Evolutionary conservation across 2,113 vertebrate genomes (phyloP).

Genomic region (Tenrec ecaudatus): DNA sequence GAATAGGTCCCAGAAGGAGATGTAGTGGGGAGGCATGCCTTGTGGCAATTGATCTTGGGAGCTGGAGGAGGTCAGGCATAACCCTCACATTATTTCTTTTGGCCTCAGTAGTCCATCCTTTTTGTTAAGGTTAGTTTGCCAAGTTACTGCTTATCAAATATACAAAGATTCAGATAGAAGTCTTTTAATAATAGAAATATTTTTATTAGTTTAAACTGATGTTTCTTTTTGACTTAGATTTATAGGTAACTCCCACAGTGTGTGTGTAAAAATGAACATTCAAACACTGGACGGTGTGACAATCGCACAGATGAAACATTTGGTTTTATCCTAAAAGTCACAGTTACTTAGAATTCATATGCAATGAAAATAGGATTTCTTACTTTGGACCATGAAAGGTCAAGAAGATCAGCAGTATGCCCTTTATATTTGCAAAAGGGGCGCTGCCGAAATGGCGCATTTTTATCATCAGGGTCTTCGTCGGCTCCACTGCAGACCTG

Average conservation of each 20-base stretch:
- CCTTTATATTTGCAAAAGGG: conserved; percentile 99
- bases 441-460: conserved; percentile 94
- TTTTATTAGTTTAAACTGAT: conserved; percentile 33
- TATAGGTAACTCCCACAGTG: conserved; percentile 27
- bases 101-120: not conserved
- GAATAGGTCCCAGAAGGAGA: too few species aligned
- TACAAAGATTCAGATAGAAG: conserved; percentile 20
- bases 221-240: conserved; percentile 15
- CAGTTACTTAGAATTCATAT: conserved; percentile 26
- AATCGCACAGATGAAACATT: conserved; percentile 36
- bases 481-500: conserved; percentile 92
- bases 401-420: conserved; percentile 97
- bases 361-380: conserved; percentile 68
- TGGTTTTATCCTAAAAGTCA: conserved; percentile 39
- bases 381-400: conserved; percentile 99
- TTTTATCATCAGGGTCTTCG: conserved; percentile 97
- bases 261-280: not conserved
- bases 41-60: too few species aligned
- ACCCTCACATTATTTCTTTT: too few species aligned
- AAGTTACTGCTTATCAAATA: conserved; percentile 39
- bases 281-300: not conserved
- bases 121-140: conserved; percentile 26
- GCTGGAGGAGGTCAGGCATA: too few species aligned
- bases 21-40: too few species aligned
- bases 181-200: conserved; percentile 35